Evolutionary conservation across 2,888 invertebrate genomes (phyloP), one percentile per base, ranked within the genome.

Genomic region (Caenorhabditis virilis): DNA sequence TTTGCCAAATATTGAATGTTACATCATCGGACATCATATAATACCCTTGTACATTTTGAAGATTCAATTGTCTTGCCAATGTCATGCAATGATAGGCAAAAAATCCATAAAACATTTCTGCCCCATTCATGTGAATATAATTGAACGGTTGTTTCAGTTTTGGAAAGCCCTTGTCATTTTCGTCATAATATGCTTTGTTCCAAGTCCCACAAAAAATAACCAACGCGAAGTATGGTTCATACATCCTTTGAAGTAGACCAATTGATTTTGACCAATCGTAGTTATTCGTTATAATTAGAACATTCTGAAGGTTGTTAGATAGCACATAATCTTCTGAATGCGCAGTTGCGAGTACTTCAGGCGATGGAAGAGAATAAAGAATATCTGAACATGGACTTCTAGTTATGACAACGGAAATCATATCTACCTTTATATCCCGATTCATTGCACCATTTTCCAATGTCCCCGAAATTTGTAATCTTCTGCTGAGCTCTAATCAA

Each of bases 171-270:
- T 39, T 18, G 4, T 9, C 7, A 60, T 26, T 15, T 50, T 15
- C 1, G 50, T 20, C 13, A 6, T 30, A 13, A 30, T 30, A 30
- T 30, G 6, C 30, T 30, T 30, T 13, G 30, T 30, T 9, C 7
- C 41, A 66, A 2, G 60, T 38, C 5, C 66, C 66, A 43, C 66
- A 66, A 39, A 56, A 66, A 25, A 66, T 33, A 11, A 54, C 51
- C 7, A 42, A 41, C 6, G 56, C 66, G 23, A 66, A 66, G 16
- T 61, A 66, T 13, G 56, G 56, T 46, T 61, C 22, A 42, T 66
- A 66, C 9, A 66, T 18, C 27, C 57, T 47, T 35, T 60, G 61
- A 7, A 61, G 27, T 2, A 57, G 13, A 18, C 61, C 61, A 5
- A 53, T 49, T 18, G 26, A 43, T 7, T 35, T 48, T 22, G 38